Percentiles rank a stretch among this genome's conserved stretches.
Conservation (phyloP, 1,140 invertebrate species). For the Augochlora pura region DNA sequence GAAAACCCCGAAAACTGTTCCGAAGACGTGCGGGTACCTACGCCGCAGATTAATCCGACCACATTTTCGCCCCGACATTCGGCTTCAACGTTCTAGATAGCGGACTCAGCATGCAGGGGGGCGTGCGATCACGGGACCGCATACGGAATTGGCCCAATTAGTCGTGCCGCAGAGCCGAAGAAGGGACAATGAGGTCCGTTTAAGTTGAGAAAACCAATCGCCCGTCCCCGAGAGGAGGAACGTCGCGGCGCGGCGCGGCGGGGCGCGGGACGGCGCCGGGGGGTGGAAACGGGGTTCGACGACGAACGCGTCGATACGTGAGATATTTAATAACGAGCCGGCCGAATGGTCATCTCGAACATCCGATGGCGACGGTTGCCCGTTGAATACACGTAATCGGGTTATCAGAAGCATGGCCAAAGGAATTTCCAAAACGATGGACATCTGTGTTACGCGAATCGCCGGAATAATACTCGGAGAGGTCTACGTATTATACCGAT, state of each 20-base stretch:
- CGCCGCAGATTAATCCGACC: background rate
- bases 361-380: background rate
- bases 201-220: background rate
- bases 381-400: constrained; percentile 9
- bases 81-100: background rate
- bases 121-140: background rate
- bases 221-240: too few relatives aligned
- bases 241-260: too few relatives aligned
- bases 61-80: background rate
- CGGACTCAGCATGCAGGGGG: background rate
- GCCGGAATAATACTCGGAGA: background rate
- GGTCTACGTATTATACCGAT: background rate
- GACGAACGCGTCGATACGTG: constrained; percentile 3
- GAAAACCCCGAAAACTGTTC: too few relatives aligned
- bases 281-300: too few relatives aligned
- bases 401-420: constrained; percentile 8
- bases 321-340: constrained; percentile 29
- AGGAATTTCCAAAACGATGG: constrained; percentile 35
- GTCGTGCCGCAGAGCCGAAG: background rate
- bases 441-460: constrained; percentile 2
- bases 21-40: background rate
- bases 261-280: too few relatives aligned
- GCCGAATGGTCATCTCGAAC: background rate
- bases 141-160: constrained; percentile 6
- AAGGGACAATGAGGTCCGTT: constrained; percentile 1